A percentile compares a stretch with the other conserved stretches of the same genome.
phyloP scores from a whole-genome alignment of 2,797 vertebrate species.

The Poeciliopsis presidionis region DNA sequence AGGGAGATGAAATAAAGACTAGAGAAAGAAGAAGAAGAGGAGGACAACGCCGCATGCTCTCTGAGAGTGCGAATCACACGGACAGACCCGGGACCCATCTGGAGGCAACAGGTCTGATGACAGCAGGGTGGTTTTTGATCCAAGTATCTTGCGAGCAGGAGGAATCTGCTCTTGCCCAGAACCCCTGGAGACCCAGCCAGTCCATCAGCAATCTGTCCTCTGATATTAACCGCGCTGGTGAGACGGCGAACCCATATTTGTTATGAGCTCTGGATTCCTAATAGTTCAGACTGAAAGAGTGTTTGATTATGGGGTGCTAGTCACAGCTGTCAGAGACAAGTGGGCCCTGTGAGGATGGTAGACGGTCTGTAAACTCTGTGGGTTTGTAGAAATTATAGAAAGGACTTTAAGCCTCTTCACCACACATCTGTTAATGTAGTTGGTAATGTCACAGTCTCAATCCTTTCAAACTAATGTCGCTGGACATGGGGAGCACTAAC shows the following conservation, averaged over 20 bases:
- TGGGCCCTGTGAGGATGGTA: slow-evolving; percentile 34
- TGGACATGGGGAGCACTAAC: slow-evolving; percentile 36
- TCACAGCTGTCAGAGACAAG: slow-evolving; percentile 43
- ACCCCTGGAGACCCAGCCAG: slow-evolving; percentile 42
- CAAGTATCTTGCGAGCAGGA: slow-evolving; percentile 58
- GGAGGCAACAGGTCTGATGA: slow-evolving; percentile 80
- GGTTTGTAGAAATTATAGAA: slow-evolving; percentile 43
- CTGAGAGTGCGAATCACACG: slow-evolving; percentile 42
- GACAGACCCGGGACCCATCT: slow-evolving; percentile 71
- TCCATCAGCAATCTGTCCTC: slow-evolving; percentile 69
- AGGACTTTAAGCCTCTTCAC: slow-evolving; percentile 57
- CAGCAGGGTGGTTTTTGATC: slow-evolving; percentile 67
- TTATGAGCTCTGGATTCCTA: slow-evolving; percentile 36
- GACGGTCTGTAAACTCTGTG: slow-evolving; percentile 38
- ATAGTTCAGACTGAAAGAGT: slow-evolving; percentile 51
- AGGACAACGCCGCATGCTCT: slow-evolving; percentile 34
- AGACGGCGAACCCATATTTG: slow-evolving; percentile 37
- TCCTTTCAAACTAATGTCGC: slow-evolving; percentile 60
- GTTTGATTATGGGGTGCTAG: slow-evolving; percentile 53
- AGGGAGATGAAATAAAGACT: slow-evolving; percentile 43
- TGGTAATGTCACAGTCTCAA: slow-evolving; percentile 55
- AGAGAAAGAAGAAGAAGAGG: slow-evolving; percentile 28
- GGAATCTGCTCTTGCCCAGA: slow-evolving; percentile 50
- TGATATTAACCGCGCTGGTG: slow-evolving; percentile 39
- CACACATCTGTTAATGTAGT: slow-evolving; percentile 61